phyloP scores from a whole-genome alignment of 2,888 invertebrate genomes.

The Crepidodera aurea region DNA sequence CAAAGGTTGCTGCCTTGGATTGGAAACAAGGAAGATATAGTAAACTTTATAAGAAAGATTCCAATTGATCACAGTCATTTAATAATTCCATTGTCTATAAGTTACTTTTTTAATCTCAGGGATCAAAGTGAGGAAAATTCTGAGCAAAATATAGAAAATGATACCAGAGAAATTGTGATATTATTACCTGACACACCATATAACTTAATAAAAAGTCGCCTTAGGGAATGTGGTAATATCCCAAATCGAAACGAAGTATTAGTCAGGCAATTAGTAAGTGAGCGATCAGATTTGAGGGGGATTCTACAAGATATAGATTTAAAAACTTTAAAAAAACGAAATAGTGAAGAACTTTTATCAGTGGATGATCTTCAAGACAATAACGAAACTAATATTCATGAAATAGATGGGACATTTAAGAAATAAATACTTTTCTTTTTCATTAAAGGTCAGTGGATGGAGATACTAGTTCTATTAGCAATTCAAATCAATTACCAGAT shows the following conservation, averaged over 20 bases:
- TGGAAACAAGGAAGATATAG: conserved; percentile 29
- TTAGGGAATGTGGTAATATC: conserved; percentile 29
- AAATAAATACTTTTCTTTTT: neutral
- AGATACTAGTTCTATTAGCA: neutral
- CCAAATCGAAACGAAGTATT: conserved; percentile 38
- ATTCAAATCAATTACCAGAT: neutral
- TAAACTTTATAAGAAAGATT: conserved; percentile 33
- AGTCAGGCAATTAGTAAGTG: conserved; percentile 25
- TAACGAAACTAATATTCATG: conserved; percentile 35
- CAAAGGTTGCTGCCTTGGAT: conserved; percentile 36
- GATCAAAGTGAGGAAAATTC: conserved; percentile 18
- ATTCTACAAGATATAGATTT: neutral
- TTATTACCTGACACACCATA: conserved; percentile 29
- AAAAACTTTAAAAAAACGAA: neutral
- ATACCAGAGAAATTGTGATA: conserved; percentile 34
- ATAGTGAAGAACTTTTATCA: neutral
- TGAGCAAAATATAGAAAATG: conserved; percentile 32
- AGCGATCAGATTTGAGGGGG: neutral
- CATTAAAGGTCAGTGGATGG: neutral
- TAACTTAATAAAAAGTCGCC: conserved; percentile 30
- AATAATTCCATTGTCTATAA: conserved; percentile 31
- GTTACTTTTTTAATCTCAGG: conserved; percentile 30
- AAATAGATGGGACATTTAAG: conserved; percentile 22
- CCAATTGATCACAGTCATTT: conserved; percentile 32
- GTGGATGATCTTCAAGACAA: neutral